Evolutionary conservation across 2,888 invertebrate genomes (phyloP), one percentile per base, ranked within the genome.

Genomic region (Oscheius sp.): DNA sequence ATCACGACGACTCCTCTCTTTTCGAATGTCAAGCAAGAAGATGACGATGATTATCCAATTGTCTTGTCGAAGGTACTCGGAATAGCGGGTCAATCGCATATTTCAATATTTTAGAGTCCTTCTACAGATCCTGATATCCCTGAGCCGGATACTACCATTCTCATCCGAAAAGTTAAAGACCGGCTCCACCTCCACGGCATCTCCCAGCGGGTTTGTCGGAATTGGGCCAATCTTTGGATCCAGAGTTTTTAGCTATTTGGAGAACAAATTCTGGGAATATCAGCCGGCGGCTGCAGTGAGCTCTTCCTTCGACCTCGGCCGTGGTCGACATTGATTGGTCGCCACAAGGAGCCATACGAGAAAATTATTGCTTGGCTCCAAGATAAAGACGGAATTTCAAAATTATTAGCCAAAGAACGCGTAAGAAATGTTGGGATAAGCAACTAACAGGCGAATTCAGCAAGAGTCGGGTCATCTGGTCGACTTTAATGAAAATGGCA

Each of bases 301-400:
- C 91, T 99, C 77, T 91, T 99, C 7, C 96, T 96, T 76, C 97
- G 97, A 89, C 98, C 98, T 3, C 98, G 98, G 88, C 97, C 97
- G 0, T 98, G 98, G 97, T 96, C 96, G 89, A 96, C 97, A 96
- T 92, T 98, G 70, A 96, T 96, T 89, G 95, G 96, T 89, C 97
- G 97, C 16, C 56, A 72, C 7, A 77, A 71, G 59, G 70, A 74
- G 13, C 74, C 79, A 13, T 81, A 78, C 43, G 69, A 61, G 21
- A 73, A 70, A 49, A 81, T 81, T 77, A 72, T 43, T 12, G 18
- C 35, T 3, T 81, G 80, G 69, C 56, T 80, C 53, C 64, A 35
- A 9, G 81, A 80, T 63, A 74, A 75, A 18, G 61, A 71, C 1
- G 81, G 76, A 0, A 72, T 78, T 16, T 52, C 70, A 1, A 56